Evolutionary conservation across 2,797 vertebrate species (phyloP).

Genomic region (Orientallactaga sibirica): DNA sequence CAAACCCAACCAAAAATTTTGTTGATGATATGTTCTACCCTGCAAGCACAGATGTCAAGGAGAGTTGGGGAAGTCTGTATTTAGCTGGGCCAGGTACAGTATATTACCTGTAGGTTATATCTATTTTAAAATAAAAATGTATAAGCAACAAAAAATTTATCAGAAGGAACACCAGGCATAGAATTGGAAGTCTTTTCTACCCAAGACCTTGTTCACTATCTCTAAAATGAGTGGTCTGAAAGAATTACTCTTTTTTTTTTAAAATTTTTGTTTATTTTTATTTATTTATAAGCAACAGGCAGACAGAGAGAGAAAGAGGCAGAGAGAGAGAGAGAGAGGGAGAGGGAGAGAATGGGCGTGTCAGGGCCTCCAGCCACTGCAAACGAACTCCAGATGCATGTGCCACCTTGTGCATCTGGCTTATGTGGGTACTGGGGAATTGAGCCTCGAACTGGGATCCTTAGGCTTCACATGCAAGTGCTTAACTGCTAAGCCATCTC

Average conservation of each 20-base stretch:
- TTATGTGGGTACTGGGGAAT: no score
- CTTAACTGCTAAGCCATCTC: no score
- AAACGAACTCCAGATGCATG: no score
- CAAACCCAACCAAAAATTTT: slow-evolving; percentile 33
- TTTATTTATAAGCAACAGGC: no score
- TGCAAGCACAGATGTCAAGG: slow-evolving; percentile 31
- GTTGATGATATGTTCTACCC: not conserved
- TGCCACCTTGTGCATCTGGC: no score
- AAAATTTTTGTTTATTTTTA: no score
- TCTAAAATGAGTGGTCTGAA: slow-evolving; percentile 32
- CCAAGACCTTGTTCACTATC: not conserved
- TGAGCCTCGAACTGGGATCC: no score
- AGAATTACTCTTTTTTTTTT: not conserved
- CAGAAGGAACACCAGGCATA: slow-evolving; percentile 50
- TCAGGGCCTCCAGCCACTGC: no score
- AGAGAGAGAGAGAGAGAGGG: no score
- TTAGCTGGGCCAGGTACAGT: not conserved
- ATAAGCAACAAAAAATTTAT: slow-evolving; percentile 19
- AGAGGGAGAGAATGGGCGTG: no score
- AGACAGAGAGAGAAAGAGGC: no score
- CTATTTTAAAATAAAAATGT: slow-evolving; percentile 1
- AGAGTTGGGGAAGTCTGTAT: not conserved
- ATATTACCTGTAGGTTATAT: slow-evolving; percentile 6
- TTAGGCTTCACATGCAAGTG: no score
- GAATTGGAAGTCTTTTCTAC: slow-evolving; percentile 15